A percentile compares a stretch with the other conserved stretches of the same genome.
Conservation (phyloP, 2,113 vertebrate genomes). For the Argyrosomus japonicus region DNA sequence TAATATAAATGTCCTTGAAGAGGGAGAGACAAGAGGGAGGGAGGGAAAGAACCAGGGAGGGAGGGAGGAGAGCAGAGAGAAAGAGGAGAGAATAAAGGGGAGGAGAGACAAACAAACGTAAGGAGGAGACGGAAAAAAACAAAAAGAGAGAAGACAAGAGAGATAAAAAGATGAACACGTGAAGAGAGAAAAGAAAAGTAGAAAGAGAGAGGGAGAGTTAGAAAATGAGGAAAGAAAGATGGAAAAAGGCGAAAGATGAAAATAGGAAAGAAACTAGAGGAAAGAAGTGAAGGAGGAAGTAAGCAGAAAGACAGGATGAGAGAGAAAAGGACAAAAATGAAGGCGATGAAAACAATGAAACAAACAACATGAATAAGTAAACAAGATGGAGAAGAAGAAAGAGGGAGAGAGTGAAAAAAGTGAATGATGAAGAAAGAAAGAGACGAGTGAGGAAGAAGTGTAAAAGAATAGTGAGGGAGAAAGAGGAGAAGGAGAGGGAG, state of each 20-base stretch:
- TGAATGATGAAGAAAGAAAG: background rate
- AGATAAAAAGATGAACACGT: background rate
- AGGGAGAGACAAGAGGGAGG: slow-evolving; percentile 77
- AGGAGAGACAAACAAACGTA: background rate
- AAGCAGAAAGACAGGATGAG: background rate
- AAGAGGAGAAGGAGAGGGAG: background rate
- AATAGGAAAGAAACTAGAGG: background rate
- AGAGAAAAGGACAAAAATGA: background rate
- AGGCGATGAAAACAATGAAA: background rate
- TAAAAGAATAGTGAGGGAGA: background rate
- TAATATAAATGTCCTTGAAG: slow-evolving; percentile 99
- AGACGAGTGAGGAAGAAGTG: background rate
- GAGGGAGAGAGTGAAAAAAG: background rate
- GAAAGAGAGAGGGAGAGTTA: background rate
- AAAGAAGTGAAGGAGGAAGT: background rate
- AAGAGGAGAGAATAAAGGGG: background rate
- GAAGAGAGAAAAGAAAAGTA: no score
- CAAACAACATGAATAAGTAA: background rate
- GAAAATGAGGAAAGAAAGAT: background rate
- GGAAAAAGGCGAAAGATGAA: background rate
- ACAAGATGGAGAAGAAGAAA: no score
- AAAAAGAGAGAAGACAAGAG: background rate
- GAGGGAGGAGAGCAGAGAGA: no score
- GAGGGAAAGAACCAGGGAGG: slow-evolving; percentile 21
- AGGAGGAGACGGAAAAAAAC: background rate